phyloP scores from a whole-genome alignment of 2,797 vertebrate species.

The Urocyon cinereoargenteus region DNA sequence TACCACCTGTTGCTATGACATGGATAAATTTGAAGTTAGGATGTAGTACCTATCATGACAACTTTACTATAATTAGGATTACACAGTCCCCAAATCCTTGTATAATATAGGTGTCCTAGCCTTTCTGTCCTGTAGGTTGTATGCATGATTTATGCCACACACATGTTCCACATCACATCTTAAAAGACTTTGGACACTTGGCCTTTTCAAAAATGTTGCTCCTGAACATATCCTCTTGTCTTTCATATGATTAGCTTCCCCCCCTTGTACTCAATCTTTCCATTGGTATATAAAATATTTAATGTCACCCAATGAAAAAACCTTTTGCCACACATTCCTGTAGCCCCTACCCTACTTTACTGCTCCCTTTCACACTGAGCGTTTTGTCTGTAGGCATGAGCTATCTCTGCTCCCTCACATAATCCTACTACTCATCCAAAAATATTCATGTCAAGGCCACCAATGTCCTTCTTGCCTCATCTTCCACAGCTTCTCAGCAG shows the following conservation, averaged over 20 bases:
- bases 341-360: neutral
- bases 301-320: neutral
- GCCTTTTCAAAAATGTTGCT: slow-evolving; percentile 41
- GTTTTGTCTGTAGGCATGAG: neutral
- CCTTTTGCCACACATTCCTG: neutral
- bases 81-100: neutral
- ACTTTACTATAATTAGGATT: neutral
- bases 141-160: neutral
- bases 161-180: neutral
- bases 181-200: neutral
- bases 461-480: neutral
- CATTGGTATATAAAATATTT: neutral
- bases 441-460: neutral
- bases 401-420: neutral
- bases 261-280: neutral
- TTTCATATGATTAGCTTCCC: neutral
- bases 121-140: neutral
- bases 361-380: neutral
- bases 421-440: neutral
- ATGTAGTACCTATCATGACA: neutral
- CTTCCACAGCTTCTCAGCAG: neutral
- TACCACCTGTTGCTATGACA: neutral
- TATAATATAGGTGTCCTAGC: neutral
- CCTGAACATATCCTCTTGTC: neutral
- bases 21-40: slow-evolving; percentile 26